Evolutionary conservation across 2,797 vertebrate genomes (phyloP).

Genomic region (Bufotes viridis): DNA sequence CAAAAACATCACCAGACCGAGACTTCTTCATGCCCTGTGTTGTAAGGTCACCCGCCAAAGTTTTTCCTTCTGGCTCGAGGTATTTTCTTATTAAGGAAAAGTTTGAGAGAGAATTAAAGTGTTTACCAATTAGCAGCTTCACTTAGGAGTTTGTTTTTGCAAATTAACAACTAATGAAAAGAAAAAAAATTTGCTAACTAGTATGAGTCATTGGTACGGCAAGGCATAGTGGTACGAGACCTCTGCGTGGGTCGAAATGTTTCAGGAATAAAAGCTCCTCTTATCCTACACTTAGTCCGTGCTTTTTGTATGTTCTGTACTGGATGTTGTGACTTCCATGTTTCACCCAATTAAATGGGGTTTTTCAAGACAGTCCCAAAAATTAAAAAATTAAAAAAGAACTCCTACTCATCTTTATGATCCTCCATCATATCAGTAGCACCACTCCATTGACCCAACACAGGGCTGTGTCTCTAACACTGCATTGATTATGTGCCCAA

Average conservation of each 20-base stretch:
- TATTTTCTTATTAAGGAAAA: slow-evolving; percentile 2
- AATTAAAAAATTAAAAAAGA: no score
- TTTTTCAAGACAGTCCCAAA: no score
- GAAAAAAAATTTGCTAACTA: not conserved
- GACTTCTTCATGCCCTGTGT: not conserved
- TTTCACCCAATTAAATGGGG: no score
- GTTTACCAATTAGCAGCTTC: not conserved
- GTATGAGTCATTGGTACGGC: not conserved
- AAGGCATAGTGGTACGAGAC: not conserved
- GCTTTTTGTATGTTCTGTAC: no score
- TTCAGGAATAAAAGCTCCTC: no score
- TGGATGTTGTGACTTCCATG: no score
- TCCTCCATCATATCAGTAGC: no score
- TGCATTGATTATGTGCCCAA: no score
- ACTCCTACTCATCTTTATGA: no score
- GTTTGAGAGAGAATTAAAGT: not conserved
- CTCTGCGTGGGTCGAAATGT: not conserved
- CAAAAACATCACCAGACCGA: not conserved
- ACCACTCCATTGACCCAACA: no score
- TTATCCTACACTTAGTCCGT: no score
- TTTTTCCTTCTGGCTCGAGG: not conserved
- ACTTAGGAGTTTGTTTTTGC: not conserved
- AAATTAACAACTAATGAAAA: not conserved
- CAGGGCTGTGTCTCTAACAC: no score
- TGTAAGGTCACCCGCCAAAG: not conserved